phyloP scores from a whole-genome alignment of 1,140 invertebrate species.

The Lasioglossum baleicum region DNA sequence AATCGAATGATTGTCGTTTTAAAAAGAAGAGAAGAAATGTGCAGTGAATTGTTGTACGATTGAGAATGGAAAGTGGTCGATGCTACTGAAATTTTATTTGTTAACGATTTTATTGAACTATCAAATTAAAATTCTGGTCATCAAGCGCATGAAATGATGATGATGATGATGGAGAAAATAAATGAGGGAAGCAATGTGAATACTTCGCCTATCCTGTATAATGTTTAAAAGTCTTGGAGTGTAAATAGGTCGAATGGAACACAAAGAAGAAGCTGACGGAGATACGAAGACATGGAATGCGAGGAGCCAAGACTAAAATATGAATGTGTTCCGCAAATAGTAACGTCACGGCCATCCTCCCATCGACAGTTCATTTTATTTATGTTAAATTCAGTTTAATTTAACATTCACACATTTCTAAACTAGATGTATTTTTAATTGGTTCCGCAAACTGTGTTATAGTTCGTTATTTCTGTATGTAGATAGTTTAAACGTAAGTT shows the following conservation, averaged over 20 bases:
- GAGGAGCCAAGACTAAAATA: slow-evolving; percentile 51
- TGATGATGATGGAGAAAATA: slow-evolving; percentile 20
- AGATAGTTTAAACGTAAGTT: slow-evolving; percentile 41
- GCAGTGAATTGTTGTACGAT: slow-evolving; percentile 27
- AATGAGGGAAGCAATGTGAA: slow-evolving; percentile 15
- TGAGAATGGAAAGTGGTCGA: slow-evolving; percentile 53
- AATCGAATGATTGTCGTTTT: background rate
- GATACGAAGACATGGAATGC: slow-evolving; percentile 45
- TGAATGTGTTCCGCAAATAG: slow-evolving; percentile 45
- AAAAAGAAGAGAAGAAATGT: background rate
- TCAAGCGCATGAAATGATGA: slow-evolving; percentile 17
- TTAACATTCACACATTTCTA: slow-evolving; percentile 48
- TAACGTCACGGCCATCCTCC: slow-evolving; percentile 31
- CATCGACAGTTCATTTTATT: slow-evolving; percentile 51
- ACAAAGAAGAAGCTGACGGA: slow-evolving; percentile 43
- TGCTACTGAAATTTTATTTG: slow-evolving; percentile 23
- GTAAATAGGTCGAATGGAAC: slow-evolving; percentile 52
- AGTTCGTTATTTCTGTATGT: slow-evolving; percentile 52
- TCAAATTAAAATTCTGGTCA: slow-evolving; percentile 27
- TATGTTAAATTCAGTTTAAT: slow-evolving; percentile 51
- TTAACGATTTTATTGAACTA: slow-evolving; percentile 46
- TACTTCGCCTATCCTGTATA: slow-evolving; percentile 18
- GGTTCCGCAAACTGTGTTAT: slow-evolving; percentile 43
- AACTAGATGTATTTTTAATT: slow-evolving; percentile 48
- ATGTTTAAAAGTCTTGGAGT: slow-evolving; percentile 42